Evolutionary conservation across 2,113 vertebrate genomes (phyloP).

Genomic region (Echinops telfairi): DNA sequence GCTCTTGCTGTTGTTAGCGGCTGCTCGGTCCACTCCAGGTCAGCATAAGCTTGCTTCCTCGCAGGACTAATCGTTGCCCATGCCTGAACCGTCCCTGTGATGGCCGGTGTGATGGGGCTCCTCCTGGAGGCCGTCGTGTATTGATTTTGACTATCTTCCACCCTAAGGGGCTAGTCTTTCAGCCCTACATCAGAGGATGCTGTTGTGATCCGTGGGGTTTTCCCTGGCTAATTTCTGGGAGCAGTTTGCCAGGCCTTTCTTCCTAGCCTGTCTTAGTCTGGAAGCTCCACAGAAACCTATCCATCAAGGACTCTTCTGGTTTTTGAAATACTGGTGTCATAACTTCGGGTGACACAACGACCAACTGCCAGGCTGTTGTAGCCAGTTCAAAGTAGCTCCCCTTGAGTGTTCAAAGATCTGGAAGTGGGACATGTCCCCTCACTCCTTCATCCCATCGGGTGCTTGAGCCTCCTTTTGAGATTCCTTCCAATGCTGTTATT

Average conservation of each 20-base stretch:
- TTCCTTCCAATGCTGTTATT: background rate
- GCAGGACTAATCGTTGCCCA: background rate
- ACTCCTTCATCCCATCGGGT: background rate
- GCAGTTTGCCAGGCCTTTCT: background rate
- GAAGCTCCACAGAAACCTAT: background rate
- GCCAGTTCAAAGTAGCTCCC: background rate
- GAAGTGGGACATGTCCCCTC: background rate
- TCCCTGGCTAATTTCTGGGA: background rate
- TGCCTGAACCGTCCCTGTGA: background rate
- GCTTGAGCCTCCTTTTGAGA: background rate
- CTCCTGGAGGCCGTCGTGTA: background rate
- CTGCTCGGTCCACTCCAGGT: background rate
- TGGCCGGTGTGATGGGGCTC: background rate
- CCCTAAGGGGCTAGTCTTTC: background rate
- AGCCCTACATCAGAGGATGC: background rate
- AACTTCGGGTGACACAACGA: background rate
- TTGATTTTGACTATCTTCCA: background rate
- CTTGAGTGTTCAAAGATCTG: background rate
- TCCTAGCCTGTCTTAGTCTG: background rate
- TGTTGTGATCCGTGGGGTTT: background rate
- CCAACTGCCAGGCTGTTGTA: background rate
- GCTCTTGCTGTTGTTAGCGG: background rate
- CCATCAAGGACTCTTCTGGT: background rate
- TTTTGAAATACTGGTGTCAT: background rate
- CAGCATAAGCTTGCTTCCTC: background rate